Conservation (phyloP, 2,113 vertebrate genomes). For the Tetraodon nigroviridis region DNA sequence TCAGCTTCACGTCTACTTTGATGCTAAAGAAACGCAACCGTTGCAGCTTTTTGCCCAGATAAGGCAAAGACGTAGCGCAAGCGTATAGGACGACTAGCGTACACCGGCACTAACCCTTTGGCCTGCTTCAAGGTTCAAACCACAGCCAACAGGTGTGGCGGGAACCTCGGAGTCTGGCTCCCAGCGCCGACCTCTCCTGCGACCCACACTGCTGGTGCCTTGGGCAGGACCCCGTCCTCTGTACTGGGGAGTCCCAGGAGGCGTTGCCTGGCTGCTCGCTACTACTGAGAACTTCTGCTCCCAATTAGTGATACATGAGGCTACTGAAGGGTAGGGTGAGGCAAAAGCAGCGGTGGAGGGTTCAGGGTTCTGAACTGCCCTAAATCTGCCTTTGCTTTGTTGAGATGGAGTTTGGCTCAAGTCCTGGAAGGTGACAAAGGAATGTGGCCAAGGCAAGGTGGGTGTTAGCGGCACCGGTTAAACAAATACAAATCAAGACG, state of each 20-base stretch:
- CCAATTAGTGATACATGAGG: constrained; percentile 88
- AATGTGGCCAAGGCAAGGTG: constrained; percentile 38
- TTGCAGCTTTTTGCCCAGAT: constrained; percentile 7
- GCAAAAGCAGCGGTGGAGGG: constrained; percentile 39
- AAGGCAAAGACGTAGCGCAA: constrained; percentile 8
- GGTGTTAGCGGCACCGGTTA: constrained; percentile 27
- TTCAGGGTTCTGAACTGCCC: constrained; percentile 61
- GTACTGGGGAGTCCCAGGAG: constrained; percentile 55
- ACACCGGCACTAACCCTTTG: constrained; percentile 82
- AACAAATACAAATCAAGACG: constrained; percentile 11
- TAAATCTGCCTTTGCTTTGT: constrained; percentile 39
- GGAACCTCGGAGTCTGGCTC: constrained; percentile 62
- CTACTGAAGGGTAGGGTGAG: constrained; percentile 86
- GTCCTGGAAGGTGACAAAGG: constrained; percentile 57
- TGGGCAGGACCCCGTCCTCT: constrained; percentile 66
- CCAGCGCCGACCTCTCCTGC: constrained; percentile 84
- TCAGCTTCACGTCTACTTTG: neutral
- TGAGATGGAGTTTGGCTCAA: constrained; percentile 44
- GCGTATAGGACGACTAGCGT: neutral
- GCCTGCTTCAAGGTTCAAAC: constrained; percentile 78
- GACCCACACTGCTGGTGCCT: constrained; percentile 70
- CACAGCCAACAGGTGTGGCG: constrained; percentile 57
- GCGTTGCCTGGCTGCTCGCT: constrained; percentile 66
- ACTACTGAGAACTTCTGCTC: constrained; percentile 82
- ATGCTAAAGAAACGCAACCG: constrained; percentile 27